These are phyloP conservation scores for Microtus oregoni DNA, from an alignment of 2,113 vertebrate species.

Conservation along the genomic window DNA sequence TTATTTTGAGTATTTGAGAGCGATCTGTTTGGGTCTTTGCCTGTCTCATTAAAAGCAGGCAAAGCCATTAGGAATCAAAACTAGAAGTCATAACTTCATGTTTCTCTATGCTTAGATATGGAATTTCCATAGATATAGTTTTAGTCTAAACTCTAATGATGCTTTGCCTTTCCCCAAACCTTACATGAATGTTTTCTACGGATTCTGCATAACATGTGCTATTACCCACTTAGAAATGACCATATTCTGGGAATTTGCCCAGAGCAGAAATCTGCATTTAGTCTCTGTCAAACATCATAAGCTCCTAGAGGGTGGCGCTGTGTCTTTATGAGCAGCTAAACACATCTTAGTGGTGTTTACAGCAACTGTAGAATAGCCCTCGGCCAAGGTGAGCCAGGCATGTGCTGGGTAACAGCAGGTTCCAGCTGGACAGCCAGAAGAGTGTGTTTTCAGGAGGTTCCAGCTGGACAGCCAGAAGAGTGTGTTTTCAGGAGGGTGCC, in stretches of 20 bases:
- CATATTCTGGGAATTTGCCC: not conserved
- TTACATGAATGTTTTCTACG: not conserved
- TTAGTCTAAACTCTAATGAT: not conserved
- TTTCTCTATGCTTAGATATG: not conserved
- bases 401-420: not conserved
- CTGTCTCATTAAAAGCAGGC: not conserved
- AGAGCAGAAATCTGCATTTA: conserved; percentile 1
- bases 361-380: not conserved
- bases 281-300: not conserved
- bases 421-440: not conserved
- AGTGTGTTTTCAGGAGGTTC: accelerated
- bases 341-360: not conserved
- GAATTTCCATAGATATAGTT: not conserved
- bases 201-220: not conserved
- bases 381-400: not conserved
- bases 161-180: not conserved
- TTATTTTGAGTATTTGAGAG: conserved; percentile 4
- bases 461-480: not conserved
- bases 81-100: not conserved
- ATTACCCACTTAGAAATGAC: not conserved
- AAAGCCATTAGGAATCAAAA: not conserved
- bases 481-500: accelerated
- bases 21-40: not conserved
- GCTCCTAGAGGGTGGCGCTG: not conserved
- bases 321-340: not conserved